Conservation (phyloP, 1,140 invertebrate genomes). For the Zaprionus inermis region DNA sequence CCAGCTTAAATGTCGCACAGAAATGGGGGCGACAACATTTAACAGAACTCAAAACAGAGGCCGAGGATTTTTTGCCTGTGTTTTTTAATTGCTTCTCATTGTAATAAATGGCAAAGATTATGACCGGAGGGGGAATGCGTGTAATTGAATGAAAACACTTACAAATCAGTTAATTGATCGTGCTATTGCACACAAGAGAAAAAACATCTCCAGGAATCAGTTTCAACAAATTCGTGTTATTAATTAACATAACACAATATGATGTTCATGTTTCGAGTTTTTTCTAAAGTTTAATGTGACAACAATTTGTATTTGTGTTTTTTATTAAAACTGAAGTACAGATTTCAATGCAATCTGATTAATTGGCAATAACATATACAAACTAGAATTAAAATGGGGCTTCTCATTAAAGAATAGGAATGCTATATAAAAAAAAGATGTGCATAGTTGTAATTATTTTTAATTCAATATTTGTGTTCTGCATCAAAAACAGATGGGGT, state of each 20-base stretch:
- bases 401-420: too few relatives aligned
- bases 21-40: constrained; percentile 28
- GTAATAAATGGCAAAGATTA: constrained; percentile 35
- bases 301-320: neutral
- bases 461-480: neutral
- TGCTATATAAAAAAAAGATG: neutral
- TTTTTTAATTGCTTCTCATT: constrained; percentile 36
- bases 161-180: constrained; percentile 11
- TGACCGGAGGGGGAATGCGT: constrained; percentile 12
- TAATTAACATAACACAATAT: neutral
- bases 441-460: neutral
- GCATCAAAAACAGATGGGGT: neutral
- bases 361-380: neutral
- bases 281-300: neutral
- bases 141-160: constrained; percentile 32
- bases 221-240: neutral
- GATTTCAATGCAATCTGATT: neutral
- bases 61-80: neutral
- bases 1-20: neutral
- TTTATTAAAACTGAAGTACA: neutral
- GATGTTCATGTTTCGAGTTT: too few relatives aligned
- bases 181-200: neutral
- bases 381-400: too few relatives aligned
- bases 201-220: neutral
- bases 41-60: constrained; percentile 4